Base-by-base conservation (phyloP, 2,797 vertebrate genomes). In the Spatula clypeata region DNA sequence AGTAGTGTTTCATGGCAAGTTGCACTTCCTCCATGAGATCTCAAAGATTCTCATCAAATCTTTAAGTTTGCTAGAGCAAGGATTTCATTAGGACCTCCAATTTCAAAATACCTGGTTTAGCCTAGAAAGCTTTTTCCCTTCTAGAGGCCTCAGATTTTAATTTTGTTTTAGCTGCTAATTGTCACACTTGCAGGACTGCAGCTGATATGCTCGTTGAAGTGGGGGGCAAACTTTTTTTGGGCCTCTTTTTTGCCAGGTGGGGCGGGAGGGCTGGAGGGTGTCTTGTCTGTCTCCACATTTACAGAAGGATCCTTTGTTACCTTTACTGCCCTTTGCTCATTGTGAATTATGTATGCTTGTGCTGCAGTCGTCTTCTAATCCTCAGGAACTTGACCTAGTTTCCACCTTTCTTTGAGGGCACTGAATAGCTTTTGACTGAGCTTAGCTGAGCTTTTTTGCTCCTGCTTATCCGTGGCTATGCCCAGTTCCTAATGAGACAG, bases 351-450 rank as follows among this genome's bases (percentile, higher is more conserved):
- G 14, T 51, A 6, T 53, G 34, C 38, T 66, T 70, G 24, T 79
- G 40, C 32, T 81, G 54, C 70, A n/a, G 2, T 58, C 31, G 45
- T 54, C 26, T 62, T 38, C 16, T 93, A 60, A 79, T 85, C 74
- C 38, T 58, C 21, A 36, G 47, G 60, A 94, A 57, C n/a, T 5
- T 72, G 73, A 81, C 62, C 77, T 73, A 6, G 40, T 89, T 92
- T 70, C 31, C 32, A 61, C 53, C 16, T 57, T 77, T 42, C 9
- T 24, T 65, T 0, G 2, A 54, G 58, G 42, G 6, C 62, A 64
- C 29, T 34, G 66, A 61, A 42, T 19, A 51, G 31, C 49, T 81
- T 81, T 76, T 61, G 45, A 4, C 38, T 55, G 70, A 86, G n/a
- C 9, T 66, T 57, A 65, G 38, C 45, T 86, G 54, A 20, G 61